Conservation (phyloP, 2,113 vertebrate genomes). For the Albula goreensis region DNA sequence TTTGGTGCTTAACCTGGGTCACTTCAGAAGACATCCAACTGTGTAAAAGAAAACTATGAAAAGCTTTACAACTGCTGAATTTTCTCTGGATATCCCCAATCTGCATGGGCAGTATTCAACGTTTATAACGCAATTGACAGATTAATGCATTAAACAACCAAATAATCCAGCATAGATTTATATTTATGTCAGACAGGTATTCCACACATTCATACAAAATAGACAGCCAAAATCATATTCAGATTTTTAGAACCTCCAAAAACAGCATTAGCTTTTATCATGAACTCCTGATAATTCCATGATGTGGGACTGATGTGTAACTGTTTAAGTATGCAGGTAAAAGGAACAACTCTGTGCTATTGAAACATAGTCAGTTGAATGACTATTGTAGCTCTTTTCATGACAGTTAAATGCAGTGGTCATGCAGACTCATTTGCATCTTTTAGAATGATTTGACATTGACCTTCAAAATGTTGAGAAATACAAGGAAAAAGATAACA, state of each 20-base stretch:
- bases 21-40: neutral
- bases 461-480: slow-evolving; percentile 71
- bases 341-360: neutral
- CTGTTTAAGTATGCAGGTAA: neutral
- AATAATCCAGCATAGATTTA: neutral
- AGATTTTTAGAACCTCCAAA: neutral
- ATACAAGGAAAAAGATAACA: slow-evolving; percentile 63
- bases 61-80: neutral
- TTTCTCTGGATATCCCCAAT: neutral
- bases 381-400: neutral
- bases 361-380: neutral
- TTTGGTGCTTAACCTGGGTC: neutral
- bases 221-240: neutral
- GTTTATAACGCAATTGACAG: neutral
- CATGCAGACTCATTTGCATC: slow-evolving; percentile 62
- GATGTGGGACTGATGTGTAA: neutral
- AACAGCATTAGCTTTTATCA: neutral
- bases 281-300: neutral
- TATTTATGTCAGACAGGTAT: neutral
- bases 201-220: neutral
- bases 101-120: neutral
- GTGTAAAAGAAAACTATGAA: neutral
- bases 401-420: slow-evolving; percentile 36
- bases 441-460: slow-evolving; percentile 67
- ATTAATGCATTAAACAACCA: neutral